Base-by-base conservation (phyloP, 2,113 vertebrate species). In the Bufo bufo region DNA sequence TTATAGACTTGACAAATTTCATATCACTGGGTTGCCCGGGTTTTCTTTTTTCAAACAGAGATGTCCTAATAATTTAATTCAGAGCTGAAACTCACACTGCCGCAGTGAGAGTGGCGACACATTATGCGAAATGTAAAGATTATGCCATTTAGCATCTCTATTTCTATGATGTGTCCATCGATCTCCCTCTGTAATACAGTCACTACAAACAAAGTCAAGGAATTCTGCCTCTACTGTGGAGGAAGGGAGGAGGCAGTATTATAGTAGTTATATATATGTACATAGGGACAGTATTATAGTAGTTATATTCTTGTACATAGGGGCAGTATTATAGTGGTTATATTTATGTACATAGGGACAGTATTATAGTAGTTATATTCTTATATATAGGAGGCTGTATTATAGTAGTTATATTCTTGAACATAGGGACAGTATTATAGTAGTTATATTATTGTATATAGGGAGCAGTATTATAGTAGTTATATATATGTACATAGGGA, bases 31-130 rank as follows among this genome's bases (percentile, higher is more conserved):
- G 43, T 43, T 47, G 17, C 65, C 43, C 43, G n/a, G 33, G 56
- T 16, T 59, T 65, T 49, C 61, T 65, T 9, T 66, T 47, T 63
- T 61, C 43, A 6, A 19, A 65, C 45, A 43, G 43, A 82, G 59
- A 20, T 82, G 80, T 82, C 80, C 80, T 20, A 82, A 45, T 82
- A 49, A 82, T 66, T 50, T 82, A 49, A 82, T 66, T 82, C 80
- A 20, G 63, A 49, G 80, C 80, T 82, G 80, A 61, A 82, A 82
- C 65, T 59, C 80, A 13, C 58, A 20, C 13, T 6, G 19, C 45
- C 9, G 61, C 43, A 45, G 20, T n/a, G 43, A 50, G 11, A 49
- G 23, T 71, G 65, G 7, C 23, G 65, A 43, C 82, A 52, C 65
- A 17, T 72, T 84, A 23, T 72, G 11, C 65, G 50, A 23, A 56